Conservation (phyloP, 2,797 vertebrate genomes). For the Adrianichthys oophorus region DNA sequence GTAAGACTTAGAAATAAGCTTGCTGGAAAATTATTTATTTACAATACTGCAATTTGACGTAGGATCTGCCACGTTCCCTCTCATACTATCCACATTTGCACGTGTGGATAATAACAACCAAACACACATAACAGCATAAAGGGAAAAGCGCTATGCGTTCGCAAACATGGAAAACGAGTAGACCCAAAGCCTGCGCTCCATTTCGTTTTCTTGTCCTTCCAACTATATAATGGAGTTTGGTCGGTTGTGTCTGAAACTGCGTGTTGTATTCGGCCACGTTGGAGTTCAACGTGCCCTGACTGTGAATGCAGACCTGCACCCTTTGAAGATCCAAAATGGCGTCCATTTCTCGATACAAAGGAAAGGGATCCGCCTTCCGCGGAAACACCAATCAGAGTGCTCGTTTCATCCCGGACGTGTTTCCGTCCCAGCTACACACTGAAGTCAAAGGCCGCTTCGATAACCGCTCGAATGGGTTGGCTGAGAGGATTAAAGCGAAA, state of each 20-base stretch:
- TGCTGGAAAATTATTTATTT: no score
- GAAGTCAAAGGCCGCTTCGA: constrained; percentile 80
- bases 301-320: background rate
- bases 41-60: no score
- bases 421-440: constrained; percentile 65
- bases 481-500: constrained; percentile 75
- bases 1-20: no score
- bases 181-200: constrained; percentile 61
- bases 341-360: constrained; percentile 45
- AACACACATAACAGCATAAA: background rate
- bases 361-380: constrained; percentile 60
- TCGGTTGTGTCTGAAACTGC: constrained; percentile 59
- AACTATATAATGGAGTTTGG: constrained; percentile 70
- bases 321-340: constrained; percentile 75
- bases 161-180: constrained; percentile 26
- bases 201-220: constrained; percentile 68
- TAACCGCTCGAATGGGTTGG: constrained; percentile 73
- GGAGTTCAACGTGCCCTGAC: constrained; percentile 12
- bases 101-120: background rate
- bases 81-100: background rate
- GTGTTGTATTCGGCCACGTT: constrained; percentile 48
- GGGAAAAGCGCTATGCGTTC: background rate
- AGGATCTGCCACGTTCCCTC: background rate
- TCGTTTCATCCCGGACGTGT: constrained; percentile 57
- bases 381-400: constrained; percentile 60